Evolutionary conservation across 2,797 vertebrate genomes (phyloP).

Genomic region (Hypotaenidia okinawae): DNA sequence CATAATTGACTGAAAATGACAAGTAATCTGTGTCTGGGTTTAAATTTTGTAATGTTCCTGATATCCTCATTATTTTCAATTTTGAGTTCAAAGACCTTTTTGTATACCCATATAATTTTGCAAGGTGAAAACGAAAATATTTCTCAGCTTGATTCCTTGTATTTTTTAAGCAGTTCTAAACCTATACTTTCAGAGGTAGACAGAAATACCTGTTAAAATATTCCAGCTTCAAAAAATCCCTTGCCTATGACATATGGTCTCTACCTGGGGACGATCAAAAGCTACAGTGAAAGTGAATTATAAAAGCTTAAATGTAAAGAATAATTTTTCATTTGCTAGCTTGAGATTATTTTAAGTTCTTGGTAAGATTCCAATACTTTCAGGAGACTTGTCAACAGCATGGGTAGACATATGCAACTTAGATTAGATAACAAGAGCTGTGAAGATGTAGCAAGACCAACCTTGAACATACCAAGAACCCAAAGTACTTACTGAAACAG

Average conservation of each 20-base stretch:
- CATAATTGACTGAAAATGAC: not conserved
- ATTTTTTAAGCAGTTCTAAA: constrained; percentile 19
- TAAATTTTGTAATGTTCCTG: not conserved
- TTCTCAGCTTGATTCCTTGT: not conserved
- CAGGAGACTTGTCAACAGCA: constrained; percentile 29
- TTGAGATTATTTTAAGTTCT: constrained; percentile 22
- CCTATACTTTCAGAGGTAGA: not conserved
- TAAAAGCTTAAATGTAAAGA: not conserved
- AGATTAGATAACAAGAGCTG: not conserved
- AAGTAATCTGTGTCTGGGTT: not conserved
- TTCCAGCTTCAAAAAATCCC: not conserved
- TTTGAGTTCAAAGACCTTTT: not conserved
- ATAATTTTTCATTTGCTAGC: not conserved
- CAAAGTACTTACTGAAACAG: not conserved
- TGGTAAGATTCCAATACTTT: constrained; percentile 14
- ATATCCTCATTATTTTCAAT: not conserved
- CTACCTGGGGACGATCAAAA: not conserved
- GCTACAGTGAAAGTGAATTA: not conserved
- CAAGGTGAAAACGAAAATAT: not conserved
- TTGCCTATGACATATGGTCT: not conserved
- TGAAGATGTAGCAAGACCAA: constrained; percentile 15
- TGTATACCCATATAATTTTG: not conserved
- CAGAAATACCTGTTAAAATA: not conserved
- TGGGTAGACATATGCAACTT: not conserved
- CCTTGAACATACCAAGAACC: not conserved